These are phyloP conservation scores for Gopherus evgoodei DNA, from an alignment of 2,113 vertebrate genomes.

Conservation along the genomic window DNA sequence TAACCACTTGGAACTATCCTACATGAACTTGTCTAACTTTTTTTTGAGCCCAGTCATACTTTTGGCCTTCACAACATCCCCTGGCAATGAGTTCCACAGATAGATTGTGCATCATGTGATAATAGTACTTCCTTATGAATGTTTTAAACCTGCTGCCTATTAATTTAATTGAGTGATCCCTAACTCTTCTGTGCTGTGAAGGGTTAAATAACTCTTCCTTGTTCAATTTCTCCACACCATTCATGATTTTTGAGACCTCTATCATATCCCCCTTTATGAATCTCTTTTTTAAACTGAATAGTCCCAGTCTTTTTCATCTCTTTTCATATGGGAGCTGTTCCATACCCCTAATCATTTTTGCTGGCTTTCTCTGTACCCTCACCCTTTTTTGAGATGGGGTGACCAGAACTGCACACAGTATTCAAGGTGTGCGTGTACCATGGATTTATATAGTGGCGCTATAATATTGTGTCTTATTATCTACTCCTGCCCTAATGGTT, in stretches of 20 bases:
- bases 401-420: neutral
- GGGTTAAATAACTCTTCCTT: neutral
- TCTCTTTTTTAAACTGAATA: neutral
- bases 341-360: neutral
- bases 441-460: neutral
- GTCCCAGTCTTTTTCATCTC: neutral
- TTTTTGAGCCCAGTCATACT: neutral
- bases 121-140: neutral
- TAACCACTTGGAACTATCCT: neutral
- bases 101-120: neutral
- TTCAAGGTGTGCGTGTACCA: neutral
- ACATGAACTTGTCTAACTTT: neutral
- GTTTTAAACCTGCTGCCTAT: neutral
- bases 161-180: neutral
- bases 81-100: neutral
- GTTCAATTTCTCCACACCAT: neutral
- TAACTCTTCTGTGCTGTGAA: no score
- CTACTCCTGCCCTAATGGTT: neutral
- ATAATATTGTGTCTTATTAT: neutral
- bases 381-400: neutral
- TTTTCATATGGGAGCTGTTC: neutral
- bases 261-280: neutral
- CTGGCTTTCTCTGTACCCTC: neutral
- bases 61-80: neutral
- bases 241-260: neutral